These are phyloP conservation scores for Drosophila recens DNA, from an alignment of 2,888 invertebrate species.

Conservation along the genomic window DNA sequence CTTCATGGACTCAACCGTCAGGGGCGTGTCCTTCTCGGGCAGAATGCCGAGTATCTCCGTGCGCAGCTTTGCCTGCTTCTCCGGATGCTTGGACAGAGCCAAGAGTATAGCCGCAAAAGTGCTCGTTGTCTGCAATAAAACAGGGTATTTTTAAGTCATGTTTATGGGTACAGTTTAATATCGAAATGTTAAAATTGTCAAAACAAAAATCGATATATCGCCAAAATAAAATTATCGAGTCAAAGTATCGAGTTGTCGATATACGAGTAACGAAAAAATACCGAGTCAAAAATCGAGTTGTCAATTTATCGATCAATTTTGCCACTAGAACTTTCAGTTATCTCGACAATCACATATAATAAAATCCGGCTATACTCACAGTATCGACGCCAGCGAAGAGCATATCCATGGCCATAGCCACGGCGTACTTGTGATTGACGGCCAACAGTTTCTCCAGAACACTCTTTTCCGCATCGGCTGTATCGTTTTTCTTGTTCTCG, in stretches of 20 bases:
- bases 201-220: too few relatives aligned
- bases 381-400: slow-evolving; percentile 90
- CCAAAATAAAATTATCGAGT: too few relatives aligned
- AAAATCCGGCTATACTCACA: slow-evolving; percentile 83
- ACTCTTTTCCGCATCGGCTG: slow-evolving; percentile 84
- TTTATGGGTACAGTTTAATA: too few relatives aligned
- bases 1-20: slow-evolving; percentile 85
- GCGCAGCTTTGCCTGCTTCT: slow-evolving; percentile 88
- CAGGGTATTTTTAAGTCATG: neutral
- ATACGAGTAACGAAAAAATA: too few relatives aligned
- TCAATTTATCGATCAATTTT: too few relatives aligned
- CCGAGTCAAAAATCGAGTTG: too few relatives aligned
- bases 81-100: slow-evolving; percentile 87
- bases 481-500: slow-evolving; percentile 55
- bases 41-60: slow-evolving; percentile 86
- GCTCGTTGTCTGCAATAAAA: slow-evolving; percentile 38
- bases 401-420: slow-evolving; percentile 89
- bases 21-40: slow-evolving; percentile 81
- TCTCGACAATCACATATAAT: too few relatives aligned
- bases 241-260: too few relatives aligned
- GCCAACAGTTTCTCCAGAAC: slow-evolving; percentile 88
- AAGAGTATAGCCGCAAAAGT: slow-evolving; percentile 46
- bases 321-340: too few relatives aligned
- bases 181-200: too few relatives aligned
- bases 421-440: slow-evolving; percentile 87